A percentile compares a stretch with the other conserved stretches of the same genome.
Evolutionary conservation across 2,888 invertebrate genomes (phyloP).

Genomic region (Boloria selene): DNA sequence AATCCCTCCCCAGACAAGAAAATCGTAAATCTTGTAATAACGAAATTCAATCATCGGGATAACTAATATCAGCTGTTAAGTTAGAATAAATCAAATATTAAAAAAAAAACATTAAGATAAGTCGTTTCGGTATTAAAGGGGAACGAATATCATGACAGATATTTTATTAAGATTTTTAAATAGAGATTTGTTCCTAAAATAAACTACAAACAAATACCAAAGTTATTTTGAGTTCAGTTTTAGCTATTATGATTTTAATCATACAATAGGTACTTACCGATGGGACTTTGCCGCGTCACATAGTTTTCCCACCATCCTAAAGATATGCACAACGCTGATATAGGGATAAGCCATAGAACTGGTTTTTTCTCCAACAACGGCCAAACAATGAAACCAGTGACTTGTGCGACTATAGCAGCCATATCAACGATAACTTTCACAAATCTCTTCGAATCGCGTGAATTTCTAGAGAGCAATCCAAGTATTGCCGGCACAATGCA

Average conservation of each 20-base stretch:
- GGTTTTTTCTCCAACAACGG: slow-evolving; percentile 90
- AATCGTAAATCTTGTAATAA: too few species aligned
- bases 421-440: slow-evolving; percentile 92
- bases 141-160: too few species aligned
- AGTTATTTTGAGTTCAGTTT: too few species aligned
- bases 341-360: slow-evolving; percentile 92
- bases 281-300: slow-evolving; percentile 92
- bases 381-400: slow-evolving; percentile 95
- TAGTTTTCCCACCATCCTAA: slow-evolving; percentile 99
- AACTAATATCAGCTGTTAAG: too few species aligned
- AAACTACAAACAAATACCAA: too few species aligned
- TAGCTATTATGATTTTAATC: background rate
- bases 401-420: slow-evolving; percentile 92
- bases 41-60: too few species aligned
- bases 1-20: too few species aligned
- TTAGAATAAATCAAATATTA: too few species aligned
- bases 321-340: slow-evolving; percentile 92
- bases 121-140: too few species aligned
- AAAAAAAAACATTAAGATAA: too few species aligned
- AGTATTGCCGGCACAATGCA: slow-evolving; percentile 93
- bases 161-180: too few species aligned
- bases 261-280: slow-evolving; percentile 77
- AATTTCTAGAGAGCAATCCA: slow-evolving; percentile 91
- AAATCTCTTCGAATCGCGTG: slow-evolving; percentile 89
- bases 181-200: too few species aligned